These are phyloP conservation scores for Ips nitidus DNA, from an alignment of 1,140 invertebrate genomes.

Conservation along the genomic window DNA sequence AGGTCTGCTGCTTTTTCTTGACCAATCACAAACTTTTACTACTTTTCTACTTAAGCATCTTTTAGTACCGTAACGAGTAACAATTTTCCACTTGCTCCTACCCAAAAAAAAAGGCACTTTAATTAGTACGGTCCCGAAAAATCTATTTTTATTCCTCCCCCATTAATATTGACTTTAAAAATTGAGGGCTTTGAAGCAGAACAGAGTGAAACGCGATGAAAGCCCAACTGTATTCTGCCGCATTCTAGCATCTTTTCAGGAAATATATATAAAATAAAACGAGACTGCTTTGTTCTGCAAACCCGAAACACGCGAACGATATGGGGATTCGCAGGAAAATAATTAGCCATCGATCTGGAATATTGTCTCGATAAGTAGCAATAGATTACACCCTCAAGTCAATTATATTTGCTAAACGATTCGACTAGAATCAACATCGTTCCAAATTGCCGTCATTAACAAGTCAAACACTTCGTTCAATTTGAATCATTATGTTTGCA, in stretches of 20 bases:
- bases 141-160: background rate
- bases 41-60: too few relatives aligned
- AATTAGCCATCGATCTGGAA: conserved; percentile 14
- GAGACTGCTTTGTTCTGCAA: conserved; percentile 18
- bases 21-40: too few relatives aligned
- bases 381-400: conserved; percentile 23
- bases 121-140: background rate
- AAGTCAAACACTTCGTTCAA: conserved; percentile 19
- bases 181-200: background rate
- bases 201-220: conserved; percentile 13
- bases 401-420: conserved; percentile 24
- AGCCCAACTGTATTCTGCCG: conserved; percentile 15
- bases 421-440: conserved; percentile 15
- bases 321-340: conserved; percentile 12
- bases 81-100: too few relatives aligned
- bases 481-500: conserved; percentile 23
- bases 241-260: conserved; percentile 21
- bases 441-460: conserved; percentile 7
- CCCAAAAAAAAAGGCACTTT: too few relatives aligned
- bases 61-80: too few relatives aligned
- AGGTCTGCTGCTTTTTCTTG: too few relatives aligned
- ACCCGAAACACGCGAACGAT: conserved; percentile 13
- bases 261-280: conserved; percentile 8
- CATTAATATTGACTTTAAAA: conserved; percentile 5
- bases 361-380: conserved; percentile 23